phyloP scores from a whole-genome alignment of 2,113 vertebrate genomes.

The Dipodomys stephensi region DNA sequence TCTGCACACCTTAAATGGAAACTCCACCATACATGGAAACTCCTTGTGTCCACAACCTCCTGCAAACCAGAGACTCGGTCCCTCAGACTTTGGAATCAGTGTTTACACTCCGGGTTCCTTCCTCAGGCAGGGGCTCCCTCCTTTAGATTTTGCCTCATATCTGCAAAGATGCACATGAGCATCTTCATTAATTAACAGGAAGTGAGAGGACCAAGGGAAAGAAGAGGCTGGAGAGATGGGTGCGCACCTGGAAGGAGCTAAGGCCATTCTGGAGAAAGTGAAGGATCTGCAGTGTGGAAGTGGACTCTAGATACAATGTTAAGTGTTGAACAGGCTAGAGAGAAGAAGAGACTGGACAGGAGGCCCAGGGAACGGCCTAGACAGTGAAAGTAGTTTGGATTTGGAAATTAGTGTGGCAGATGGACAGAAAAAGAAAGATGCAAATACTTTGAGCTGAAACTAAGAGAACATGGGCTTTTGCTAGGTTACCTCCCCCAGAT shows the following conservation, averaged over 20 bases:
- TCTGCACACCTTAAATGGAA: no score
- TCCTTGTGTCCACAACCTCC: not conserved
- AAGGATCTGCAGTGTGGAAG: no score
- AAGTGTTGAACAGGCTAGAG: not conserved
- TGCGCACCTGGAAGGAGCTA: not conserved
- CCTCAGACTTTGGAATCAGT: not conserved
- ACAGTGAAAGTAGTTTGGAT: not conserved
- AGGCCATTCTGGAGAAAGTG: not conserved
- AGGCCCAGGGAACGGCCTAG: no score
- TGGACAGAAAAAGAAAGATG: not conserved
- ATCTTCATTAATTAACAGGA: not conserved
- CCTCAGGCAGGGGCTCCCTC: no score
- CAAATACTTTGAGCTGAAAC: not conserved
- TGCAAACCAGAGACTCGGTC: not conserved
- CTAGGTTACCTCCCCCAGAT: not conserved
- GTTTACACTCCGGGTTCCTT: not conserved
- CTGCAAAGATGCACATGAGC: not conserved
- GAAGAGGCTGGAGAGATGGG: not conserved
- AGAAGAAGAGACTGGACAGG: no score
- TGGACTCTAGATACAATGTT: not conserved
- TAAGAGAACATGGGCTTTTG: not conserved
- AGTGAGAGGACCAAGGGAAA: not conserved
- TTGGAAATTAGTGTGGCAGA: not conserved
- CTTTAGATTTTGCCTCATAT: not conserved
- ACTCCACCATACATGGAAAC: not conserved